Evolutionary conservation across 64 coral and sea anemone species (phyloP), one percentile per base, ranked within the genome.

Genomic region (Pocillopora verrucosa): DNA sequence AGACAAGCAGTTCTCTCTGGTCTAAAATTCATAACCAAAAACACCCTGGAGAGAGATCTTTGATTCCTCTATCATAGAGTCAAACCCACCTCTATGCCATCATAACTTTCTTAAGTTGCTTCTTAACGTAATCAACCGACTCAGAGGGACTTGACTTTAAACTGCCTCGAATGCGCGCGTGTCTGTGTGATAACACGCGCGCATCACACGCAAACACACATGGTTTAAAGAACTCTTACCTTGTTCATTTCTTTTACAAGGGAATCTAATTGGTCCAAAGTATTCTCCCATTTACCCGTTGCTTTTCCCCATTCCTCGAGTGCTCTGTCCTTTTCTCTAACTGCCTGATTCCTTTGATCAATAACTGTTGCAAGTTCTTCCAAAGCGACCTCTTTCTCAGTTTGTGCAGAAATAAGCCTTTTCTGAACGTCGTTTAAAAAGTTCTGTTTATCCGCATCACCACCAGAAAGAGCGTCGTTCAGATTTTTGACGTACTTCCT

Each of bases 241-340:
- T 99, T 92, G 56, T 93, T 93, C 5, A 95, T 80, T 25, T 99
- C 90, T 80, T 93, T 99, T 77, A 99, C 90, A 56, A 99, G 56
- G 11, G 91, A 95, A 75, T 99, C 97, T 22, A 99, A 79, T 36
- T 99, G 97, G 80, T 99, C 97, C 59, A 99, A 69, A 57, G 94
- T 99, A 5, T 77, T 99, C 73, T 99, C 97, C 97, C 97, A 99
- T 77, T 99, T 99, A 37, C 87, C 84, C 0, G 97, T 94, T 7
- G 97, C 97, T 80, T 93, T 95, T 1, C 94, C 97, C 97, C 97
- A 99, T 75, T 99, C 97, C 86, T 99, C 97, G n/a, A 95, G 80
- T 3, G 97, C 97, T 17, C 88, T 87, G 36, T 99, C 97, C 24
- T 94, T 74, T 59, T 99, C 97, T 38, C 59, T 73, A 5, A 95